Evolutionary conservation across 1,140 invertebrate species (phyloP), one percentile per base, ranked within the genome.

Genomic region (Sminthurinus signatus): DNA sequence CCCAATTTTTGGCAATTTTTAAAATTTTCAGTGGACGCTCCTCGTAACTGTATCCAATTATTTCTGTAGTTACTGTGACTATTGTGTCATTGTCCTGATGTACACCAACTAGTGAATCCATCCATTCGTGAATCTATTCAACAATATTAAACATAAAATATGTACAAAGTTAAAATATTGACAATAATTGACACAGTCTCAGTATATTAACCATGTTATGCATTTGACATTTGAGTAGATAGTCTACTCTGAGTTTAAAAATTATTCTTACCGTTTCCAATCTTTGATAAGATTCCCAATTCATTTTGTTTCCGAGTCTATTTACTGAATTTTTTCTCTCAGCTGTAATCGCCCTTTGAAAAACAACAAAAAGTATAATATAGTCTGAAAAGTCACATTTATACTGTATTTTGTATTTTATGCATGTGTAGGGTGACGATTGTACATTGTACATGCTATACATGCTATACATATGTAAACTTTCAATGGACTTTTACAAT

Each of bases 111-210:
- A 65, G 15, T 3, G 21, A 27, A 25, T 65, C 63, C 63, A 65
- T 65, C 63, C 63, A 65, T 12, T 25, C 43, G 31, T 65, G 42
- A 51, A 65, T 65, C 62, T 63, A 23, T 25, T 48, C n/a, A n/a
- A n/a, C n/a, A n/a, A n/a, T n/a, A n/a, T n/a, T n/a, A n/a, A n/a
- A n/a, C n/a, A n/a, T n/a, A n/a, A n/a, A n/a, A n/a, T n/a, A n/a
- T n/a, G n/a, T n/a, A n/a, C n/a, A n/a, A n/a, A n/a, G n/a, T n/a
- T n/a, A n/a, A n/a, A n/a, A n/a, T n/a, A n/a, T n/a, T n/a, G n/a
- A n/a, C n/a, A n/a, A n/a, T n/a, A n/a, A n/a, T n/a, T n/a, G n/a
- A n/a, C n/a, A n/a, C n/a, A n/a, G n/a, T n/a, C n/a, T n/a, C n/a
- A n/a, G n/a, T n/a, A n/a, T 10, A 48, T 19, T n/a, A 25, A 25